Conservation (phyloP, 2,888 invertebrate species). For the Mesorhabditis belari region DNA sequence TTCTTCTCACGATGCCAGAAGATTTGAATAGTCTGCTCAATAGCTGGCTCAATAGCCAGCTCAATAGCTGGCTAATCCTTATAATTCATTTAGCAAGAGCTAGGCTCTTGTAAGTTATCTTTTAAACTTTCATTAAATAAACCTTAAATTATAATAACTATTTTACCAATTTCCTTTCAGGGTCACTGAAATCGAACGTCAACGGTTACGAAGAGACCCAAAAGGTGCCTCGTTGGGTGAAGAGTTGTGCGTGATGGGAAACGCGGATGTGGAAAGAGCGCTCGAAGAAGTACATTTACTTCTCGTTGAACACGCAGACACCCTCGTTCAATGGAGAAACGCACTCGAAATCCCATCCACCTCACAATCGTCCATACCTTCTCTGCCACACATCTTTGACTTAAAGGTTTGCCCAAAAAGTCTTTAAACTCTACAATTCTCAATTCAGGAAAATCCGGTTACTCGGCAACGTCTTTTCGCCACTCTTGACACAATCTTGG, state of each 20-base stretch:
- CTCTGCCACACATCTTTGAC: no score
- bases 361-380: neutral
- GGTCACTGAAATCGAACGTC: conserved; percentile 5
- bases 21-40: no score
- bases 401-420: no score
- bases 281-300: conserved; percentile 27
- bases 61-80: no score
- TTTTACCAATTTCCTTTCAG: conserved; percentile 1
- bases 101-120: no score
- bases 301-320: conserved; percentile 9
- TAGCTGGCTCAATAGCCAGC: no score
- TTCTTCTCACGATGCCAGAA: no score
- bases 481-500: conserved; percentile 17
- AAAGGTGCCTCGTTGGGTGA: neutral
- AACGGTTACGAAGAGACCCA: conserved; percentile 1
- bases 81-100: no score
- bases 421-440: neutral
- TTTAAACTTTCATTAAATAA: no score
- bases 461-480: conserved; percentile 18
- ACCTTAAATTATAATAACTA: no score
- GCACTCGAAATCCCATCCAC: neutral
- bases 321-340: neutral
- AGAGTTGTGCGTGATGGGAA: conserved; percentile 6
- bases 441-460: neutral
- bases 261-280: conserved; percentile 36